phyloP scores from a whole-genome alignment of 92 coral and sea anemone genomes.

The Ricordea florida region DNA sequence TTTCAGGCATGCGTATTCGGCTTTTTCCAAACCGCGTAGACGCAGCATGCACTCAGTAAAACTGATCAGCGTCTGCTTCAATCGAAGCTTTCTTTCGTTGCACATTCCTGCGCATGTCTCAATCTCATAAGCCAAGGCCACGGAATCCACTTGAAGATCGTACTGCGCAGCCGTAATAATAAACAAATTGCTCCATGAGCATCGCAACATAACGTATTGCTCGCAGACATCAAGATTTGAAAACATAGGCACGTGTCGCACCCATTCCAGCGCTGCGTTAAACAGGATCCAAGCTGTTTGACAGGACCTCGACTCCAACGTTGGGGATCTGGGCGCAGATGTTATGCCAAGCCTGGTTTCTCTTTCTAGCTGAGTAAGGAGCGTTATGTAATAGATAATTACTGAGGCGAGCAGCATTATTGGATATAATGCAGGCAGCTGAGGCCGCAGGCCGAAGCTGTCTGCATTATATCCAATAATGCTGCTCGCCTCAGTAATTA shows the following conservation, averaged over 20 bases:
- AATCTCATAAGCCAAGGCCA: constrained; percentile 53
- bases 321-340: constrained; percentile 22
- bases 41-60: constrained; percentile 64
- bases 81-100: constrained; percentile 55
- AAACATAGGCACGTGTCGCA: constrained; percentile 69
- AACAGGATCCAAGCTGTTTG: constrained; percentile 52
- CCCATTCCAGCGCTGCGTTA: constrained; percentile 66
- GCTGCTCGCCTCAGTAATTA: no score
- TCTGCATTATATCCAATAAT: no score
- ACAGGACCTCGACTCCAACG: constrained; percentile 24
- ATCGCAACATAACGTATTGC: constrained; percentile 64
- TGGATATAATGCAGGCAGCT: no score
- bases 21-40: constrained; percentile 63
- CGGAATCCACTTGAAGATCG: constrained; percentile 59
- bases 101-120: constrained; percentile 47
- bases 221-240: constrained; percentile 71
- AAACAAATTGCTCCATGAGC: constrained; percentile 74
- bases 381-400: no score
- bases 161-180: constrained; percentile 66
- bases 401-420: no score
- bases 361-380: constrained; percentile 64
- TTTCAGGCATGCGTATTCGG: constrained; percentile 82
- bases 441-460: no score
- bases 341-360: constrained; percentile 35
- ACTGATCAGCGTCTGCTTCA: constrained; percentile 66